These are phyloP conservation scores for Neodontobutis hainanensis DNA, from an alignment of 2,113 vertebrate genomes.

Conservation along the genomic window DNA sequence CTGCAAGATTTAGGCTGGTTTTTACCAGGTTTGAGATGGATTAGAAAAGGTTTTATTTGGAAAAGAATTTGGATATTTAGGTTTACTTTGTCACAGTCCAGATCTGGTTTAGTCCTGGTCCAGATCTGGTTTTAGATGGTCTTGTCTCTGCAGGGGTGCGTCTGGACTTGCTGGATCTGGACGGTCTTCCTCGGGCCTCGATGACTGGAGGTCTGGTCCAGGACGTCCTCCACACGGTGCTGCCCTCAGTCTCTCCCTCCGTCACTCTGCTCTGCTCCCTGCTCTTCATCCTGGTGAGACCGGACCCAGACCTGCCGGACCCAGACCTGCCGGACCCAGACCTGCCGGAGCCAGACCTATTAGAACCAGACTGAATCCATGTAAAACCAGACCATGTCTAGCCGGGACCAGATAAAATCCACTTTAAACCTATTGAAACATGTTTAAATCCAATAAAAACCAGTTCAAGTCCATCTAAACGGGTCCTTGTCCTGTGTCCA, in stretches of 20 bases:
- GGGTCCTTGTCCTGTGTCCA: constrained; percentile 43
- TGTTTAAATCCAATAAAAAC: no score
- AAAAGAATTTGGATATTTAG: no score
- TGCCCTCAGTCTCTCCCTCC: constrained; percentile 89
- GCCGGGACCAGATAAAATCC: no score
- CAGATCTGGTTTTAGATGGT: neutral
- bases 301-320: neutral
- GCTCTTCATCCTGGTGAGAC: constrained; percentile 87
- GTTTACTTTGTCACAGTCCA: constrained; percentile 75
- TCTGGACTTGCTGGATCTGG: constrained; percentile 82
- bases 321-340: neutral
- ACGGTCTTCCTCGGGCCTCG: constrained; percentile 83
- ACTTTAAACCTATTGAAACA: no score
- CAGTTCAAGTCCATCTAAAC: neutral
- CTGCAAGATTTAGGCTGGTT: no score
- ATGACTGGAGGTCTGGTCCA: constrained; percentile 97
- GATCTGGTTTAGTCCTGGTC: neutral
- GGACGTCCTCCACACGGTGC: constrained; percentile 88
- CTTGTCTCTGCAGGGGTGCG: constrained; percentile 77
- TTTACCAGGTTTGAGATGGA: neutral
- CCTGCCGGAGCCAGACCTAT: neutral
- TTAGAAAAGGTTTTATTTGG: no score
- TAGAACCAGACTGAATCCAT: no score
- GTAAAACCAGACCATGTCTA: no score
- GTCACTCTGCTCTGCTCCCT: constrained; percentile 86